A percentile compares a stretch with the other conserved stretches of the same genome.
These are phyloP conservation scores for Hemaris fuciformis DNA, from an alignment of 2,888 invertebrate species.

Conservation along the genomic window DNA sequence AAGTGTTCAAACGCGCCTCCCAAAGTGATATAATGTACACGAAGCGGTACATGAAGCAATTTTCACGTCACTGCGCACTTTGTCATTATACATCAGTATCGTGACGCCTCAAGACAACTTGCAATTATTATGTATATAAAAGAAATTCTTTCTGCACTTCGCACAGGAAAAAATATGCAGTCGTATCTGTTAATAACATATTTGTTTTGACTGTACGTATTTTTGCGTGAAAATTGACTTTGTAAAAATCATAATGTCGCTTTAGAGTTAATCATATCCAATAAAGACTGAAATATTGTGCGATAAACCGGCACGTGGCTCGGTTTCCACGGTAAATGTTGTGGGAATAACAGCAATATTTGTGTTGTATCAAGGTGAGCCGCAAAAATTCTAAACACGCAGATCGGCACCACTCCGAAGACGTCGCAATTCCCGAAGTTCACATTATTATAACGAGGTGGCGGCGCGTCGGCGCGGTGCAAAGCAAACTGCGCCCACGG, in stretches of 20 bases:
- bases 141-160: conserved; percentile 72
- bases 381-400: conserved; percentile 16
- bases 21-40: conserved; percentile 15
- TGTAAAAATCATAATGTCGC: no score
- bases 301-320: neutral
- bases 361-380: neutral
- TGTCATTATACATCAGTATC: conserved; percentile 80
- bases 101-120: conserved; percentile 80
- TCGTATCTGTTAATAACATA: conserved; percentile 22
- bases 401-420: conserved; percentile 51
- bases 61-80: conserved; percentile 79
- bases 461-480: conserved; percentile 65
- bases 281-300: neutral
- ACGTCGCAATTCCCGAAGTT: conserved; percentile 76
- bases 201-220: neutral
- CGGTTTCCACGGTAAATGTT: neutral
- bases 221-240: neutral
- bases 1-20: conserved; percentile 36
- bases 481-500: conserved; percentile 78
- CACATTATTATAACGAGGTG: conserved; percentile 81
- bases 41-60: conserved; percentile 62
- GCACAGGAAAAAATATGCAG: conserved; percentile 56
- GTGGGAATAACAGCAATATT: conserved; percentile 7
- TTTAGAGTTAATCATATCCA: no score
- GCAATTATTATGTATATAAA: conserved; percentile 81